These are phyloP conservation scores for Cepphus grylle DNA, from an alignment of 2,113 vertebrate genomes.

Conservation along the genomic window DNA sequence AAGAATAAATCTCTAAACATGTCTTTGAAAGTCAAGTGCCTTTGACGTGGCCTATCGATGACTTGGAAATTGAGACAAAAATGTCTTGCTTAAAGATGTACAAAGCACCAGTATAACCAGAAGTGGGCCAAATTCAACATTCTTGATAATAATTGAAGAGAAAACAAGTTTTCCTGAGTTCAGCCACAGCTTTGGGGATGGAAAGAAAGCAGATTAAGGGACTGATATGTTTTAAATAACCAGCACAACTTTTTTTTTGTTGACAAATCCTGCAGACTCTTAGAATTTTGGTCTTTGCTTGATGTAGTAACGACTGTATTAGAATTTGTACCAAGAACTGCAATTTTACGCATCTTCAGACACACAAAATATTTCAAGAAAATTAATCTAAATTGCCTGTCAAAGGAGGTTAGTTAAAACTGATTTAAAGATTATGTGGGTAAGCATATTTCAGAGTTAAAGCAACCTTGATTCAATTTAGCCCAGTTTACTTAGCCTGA, in stretches of 20 bases:
- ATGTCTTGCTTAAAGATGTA: not conserved
- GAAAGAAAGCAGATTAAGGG: not conserved
- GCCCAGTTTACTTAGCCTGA: not conserved
- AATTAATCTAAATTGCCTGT: not conserved
- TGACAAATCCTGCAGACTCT: not conserved
- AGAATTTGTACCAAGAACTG: not conserved
- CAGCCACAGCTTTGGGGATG: not conserved
- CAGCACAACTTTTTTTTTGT: not conserved
- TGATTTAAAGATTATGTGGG: not conserved
- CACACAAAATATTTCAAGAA: not conserved
- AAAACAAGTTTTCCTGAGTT: not conserved
- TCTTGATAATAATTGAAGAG: not conserved
- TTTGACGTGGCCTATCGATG: not conserved
- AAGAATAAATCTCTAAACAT: not conserved
- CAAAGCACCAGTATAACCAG: not conserved
- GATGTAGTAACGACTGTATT: not conserved
- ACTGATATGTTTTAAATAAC: not conserved
- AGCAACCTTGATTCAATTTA: constrained; percentile 27
- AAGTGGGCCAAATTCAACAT: not conserved
- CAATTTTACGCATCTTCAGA: not conserved
- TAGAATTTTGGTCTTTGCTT: not conserved
- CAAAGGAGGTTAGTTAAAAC: constrained; percentile 9
- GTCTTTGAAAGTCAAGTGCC: not conserved
- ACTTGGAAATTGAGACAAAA: not conserved
- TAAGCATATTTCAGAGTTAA: not conserved